A percentile compares a stretch with the other conserved stretches of the same genome.
These are phyloP conservation scores for Mugil cephalus DNA, from an alignment of 2,113 vertebrate genomes.

Conservation along the genomic window DNA sequence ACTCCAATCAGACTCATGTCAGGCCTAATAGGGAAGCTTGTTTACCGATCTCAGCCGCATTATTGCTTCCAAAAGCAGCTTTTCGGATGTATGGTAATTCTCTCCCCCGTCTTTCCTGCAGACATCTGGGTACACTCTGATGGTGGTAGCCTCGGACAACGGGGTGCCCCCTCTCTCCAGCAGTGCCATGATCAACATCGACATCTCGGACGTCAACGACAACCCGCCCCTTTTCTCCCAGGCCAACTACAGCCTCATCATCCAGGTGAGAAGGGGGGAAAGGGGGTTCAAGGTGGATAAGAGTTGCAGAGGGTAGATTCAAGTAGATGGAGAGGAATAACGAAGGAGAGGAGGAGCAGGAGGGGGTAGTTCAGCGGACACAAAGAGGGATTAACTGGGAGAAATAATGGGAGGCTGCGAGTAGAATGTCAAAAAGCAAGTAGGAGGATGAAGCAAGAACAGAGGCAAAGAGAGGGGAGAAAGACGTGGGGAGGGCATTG, in stretches of 20 bases:
- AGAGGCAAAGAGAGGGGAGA: conserved; percentile 49
- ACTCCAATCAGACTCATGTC: conserved; percentile 65
- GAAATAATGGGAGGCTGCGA: conserved; percentile 65
- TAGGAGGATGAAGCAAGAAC: conserved; percentile 47
- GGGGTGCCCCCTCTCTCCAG: conserved; percentile 87
- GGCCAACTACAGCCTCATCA: conserved; percentile 93
- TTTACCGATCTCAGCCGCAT: conserved; percentile 49
- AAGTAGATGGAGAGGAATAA: conserved; percentile 20
- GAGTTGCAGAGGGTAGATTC: conserved; percentile 12
- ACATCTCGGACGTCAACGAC: conserved; percentile 98
- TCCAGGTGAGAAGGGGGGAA: conserved; percentile 87
- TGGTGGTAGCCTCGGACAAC: conserved; percentile 90
- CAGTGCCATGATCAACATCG: conserved; percentile 92
- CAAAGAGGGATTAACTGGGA: conserved; percentile 66
- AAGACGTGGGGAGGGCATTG: conserved; percentile 24
- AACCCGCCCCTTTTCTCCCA: conserved; percentile 94
- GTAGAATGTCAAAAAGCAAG: conserved; percentile 76
- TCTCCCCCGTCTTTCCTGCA: conserved; percentile 55
- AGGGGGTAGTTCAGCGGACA: conserved; percentile 49
- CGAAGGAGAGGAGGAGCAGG: conserved; percentile 13
- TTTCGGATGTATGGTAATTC: conserved; percentile 29
- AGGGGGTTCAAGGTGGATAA: not conserved
- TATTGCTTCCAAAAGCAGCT: conserved; percentile 56
- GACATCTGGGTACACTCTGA: conserved; percentile 96
- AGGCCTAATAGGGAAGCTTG: conserved; percentile 52